Percentiles rank a stretch among this genome's conserved stretches.
Evolutionary conservation across 35 echinoderm and acorn worm species (phyloP).

Genomic region (Patiria miniata): DNA sequence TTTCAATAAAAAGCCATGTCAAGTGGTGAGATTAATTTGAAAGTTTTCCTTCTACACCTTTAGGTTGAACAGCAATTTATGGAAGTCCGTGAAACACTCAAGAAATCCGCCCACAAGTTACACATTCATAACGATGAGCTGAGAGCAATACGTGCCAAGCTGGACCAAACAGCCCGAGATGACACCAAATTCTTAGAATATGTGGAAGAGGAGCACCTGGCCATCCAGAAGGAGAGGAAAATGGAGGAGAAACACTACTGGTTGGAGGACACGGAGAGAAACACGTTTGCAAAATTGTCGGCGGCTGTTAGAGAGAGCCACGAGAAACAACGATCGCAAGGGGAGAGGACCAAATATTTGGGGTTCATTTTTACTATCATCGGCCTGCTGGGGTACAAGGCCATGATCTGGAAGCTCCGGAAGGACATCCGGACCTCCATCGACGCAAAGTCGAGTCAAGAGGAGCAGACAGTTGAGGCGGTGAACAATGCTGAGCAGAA

Average conservation of each 20-base stretch:
- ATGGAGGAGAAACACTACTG: conserved; percentile 54
- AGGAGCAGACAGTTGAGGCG: conserved; percentile 42
- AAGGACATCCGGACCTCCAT: conserved; percentile 32
- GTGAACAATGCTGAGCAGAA: conserved; percentile 72
- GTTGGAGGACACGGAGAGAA: conserved; percentile 66
- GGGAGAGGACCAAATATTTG: conserved; percentile 91
- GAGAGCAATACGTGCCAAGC: conserved; percentile 64
- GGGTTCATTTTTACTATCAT: conserved; percentile 83
- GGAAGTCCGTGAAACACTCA: conserved; percentile 55
- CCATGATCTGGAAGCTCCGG: conserved; percentile 62
- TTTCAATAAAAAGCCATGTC: too few species aligned
- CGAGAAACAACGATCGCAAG: conserved; percentile 79
- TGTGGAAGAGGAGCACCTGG: conserved; percentile 86
- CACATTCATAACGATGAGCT: conserved; percentile 68
- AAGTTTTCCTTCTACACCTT: conserved; percentile 28
- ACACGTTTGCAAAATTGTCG: conserved; percentile 62
- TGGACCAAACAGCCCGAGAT: conserved; percentile 86
- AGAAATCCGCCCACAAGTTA: conserved; percentile 63
- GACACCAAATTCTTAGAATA: conserved; percentile 86
- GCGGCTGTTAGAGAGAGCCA: conserved; percentile 79
- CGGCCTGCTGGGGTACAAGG: conserved; percentile 71
- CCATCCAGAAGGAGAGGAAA: conserved; percentile 74
- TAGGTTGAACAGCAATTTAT: conserved; percentile 80
- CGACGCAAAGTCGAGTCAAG: background rate
- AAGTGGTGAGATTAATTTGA: too few species aligned